Conservation (phyloP, 2,797 vertebrate genomes). For the Eleutherodactylus coqui region DNA sequence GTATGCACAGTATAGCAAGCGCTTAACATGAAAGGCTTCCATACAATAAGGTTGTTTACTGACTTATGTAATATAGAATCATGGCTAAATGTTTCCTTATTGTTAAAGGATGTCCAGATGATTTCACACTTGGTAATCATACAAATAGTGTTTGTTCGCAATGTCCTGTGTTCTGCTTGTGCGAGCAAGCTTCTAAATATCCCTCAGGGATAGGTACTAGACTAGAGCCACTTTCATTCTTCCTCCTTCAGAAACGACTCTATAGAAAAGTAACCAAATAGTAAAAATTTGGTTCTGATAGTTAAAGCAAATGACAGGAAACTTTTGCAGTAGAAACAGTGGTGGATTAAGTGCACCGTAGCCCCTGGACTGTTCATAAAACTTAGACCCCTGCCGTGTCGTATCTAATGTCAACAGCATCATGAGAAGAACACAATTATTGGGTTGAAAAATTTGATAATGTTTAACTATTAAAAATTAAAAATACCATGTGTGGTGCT, state of each 20-base stretch:
- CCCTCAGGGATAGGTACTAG: not conserved
- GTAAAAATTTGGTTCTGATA: no score
- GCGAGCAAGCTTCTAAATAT: not conserved
- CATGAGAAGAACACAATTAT: no score
- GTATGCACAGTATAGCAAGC: not conserved
- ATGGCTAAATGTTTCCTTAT: not conserved
- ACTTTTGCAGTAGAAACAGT: no score
- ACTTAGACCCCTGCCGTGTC: no score
- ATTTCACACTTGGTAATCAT: not conserved
- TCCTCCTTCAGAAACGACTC: not conserved
- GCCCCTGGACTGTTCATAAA: no score
- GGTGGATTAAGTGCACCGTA: no score
- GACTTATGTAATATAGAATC: not conserved
- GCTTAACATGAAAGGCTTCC: not conserved
- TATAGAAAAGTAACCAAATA: no score
- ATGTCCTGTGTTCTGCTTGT: not conserved
- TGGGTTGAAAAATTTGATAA: no score
- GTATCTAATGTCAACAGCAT: no score
- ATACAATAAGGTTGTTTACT: not conserved
- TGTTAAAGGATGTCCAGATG: not conserved
- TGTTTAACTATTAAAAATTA: no score
- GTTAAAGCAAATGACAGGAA: no score
- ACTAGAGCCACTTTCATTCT: not conserved
- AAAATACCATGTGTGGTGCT: no score
- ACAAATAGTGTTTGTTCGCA: not conserved